These are phyloP conservation scores for Brachylomia viminalis DNA, from an alignment of 2,888 invertebrate genomes.

Conservation along the genomic window DNA sequence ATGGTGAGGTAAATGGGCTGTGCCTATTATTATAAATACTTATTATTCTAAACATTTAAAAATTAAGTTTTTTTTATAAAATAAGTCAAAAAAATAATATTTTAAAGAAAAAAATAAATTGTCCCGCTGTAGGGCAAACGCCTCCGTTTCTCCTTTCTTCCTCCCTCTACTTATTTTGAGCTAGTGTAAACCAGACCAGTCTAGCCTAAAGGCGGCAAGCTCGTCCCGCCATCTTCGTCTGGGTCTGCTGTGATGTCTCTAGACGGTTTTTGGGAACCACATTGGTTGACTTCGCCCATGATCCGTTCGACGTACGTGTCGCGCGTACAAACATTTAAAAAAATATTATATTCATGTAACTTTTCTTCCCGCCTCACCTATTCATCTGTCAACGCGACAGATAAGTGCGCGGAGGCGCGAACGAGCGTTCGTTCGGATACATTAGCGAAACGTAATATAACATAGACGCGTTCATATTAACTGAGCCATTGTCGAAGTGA, in stretches of 20 bases:
- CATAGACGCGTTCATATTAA: slow-evolving; percentile 69
- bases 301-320: neutral
- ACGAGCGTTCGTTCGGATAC: slow-evolving; percentile 59
- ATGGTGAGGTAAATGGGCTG: neutral
- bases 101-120: too few species aligned
- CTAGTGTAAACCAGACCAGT: neutral
- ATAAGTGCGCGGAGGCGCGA: slow-evolving; percentile 80
- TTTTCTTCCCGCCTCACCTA: slow-evolving; percentile 66
- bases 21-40: too few species aligned
- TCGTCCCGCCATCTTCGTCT: neutral
- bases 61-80: too few species aligned
- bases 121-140: neutral
- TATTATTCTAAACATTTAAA: too few species aligned
- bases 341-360: slow-evolving; percentile 36
- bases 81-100: too few species aligned
- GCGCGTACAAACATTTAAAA: too few species aligned
- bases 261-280: neutral
- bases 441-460: slow-evolving; percentile 76
- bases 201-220: too few species aligned
- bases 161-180: neutral
- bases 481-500: slow-evolving; percentile 61
- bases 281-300: neutral
- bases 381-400: slow-evolving; percentile 81
- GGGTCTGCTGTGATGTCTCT: neutral
- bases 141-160: neutral